Conservation (phyloP, 1,140 invertebrate genomes). For the Drosophila tsacasi region DNA sequence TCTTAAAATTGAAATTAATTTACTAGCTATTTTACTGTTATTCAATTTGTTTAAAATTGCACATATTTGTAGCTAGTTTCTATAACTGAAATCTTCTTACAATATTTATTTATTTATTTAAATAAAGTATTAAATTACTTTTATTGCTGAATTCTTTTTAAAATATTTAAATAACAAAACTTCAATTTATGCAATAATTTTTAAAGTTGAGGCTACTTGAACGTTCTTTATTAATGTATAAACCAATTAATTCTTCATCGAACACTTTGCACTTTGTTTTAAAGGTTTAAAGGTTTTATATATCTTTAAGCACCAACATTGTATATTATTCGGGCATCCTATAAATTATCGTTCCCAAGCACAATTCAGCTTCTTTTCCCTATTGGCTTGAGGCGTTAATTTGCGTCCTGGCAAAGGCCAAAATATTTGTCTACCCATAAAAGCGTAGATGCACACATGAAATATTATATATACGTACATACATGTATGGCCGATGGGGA, state of each 20-base stretch:
- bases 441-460: conserved; percentile 39
- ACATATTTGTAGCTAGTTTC: not conserved
- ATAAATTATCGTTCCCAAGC: conserved; percentile 18
- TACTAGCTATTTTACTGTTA: not conserved
- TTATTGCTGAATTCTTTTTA: not conserved
- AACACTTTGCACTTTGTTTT: not conserved
- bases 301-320: conserved; percentile 6
- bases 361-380: conserved; percentile 19
- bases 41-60: too few species aligned
- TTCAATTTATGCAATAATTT: not conserved
- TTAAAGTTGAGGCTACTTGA: not conserved
- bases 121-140: not conserved
- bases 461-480: not conserved
- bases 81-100: not conserved
- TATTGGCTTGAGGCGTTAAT: conserved; percentile 33
- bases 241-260: not conserved
- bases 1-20: not conserved
- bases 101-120: not conserved
- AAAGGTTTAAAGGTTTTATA: not conserved
- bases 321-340: not conserved
- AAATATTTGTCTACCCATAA: conserved; percentile 53
- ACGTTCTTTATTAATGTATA: not conserved
- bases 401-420: conserved; percentile 38
- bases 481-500: conserved; percentile 23
- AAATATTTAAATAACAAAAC: not conserved